A percentile compares a stretch with the other conserved stretches of the same genome.
Evolutionary conservation across 2,797 vertebrate genomes (phyloP).

Genomic region (Gallinago stenura): DNA sequence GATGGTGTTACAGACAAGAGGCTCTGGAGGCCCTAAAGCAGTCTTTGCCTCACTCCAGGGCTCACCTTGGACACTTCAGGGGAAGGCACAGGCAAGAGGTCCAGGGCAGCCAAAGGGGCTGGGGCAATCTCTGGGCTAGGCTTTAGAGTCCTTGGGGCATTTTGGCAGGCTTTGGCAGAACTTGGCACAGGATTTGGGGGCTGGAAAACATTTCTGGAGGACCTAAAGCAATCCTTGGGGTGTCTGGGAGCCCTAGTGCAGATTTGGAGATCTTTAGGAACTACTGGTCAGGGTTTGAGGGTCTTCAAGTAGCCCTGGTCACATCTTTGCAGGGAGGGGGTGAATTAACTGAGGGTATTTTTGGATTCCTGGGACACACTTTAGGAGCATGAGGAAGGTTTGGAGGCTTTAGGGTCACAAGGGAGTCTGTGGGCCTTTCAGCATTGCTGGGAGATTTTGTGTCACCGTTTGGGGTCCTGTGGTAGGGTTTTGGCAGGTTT

Average conservation of each 20-base stretch:
- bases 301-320: background rate
- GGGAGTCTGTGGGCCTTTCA: background rate
- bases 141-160: background rate
- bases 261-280: background rate
- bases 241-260: background rate
- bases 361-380: background rate
- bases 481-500: background rate
- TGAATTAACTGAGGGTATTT: background rate
- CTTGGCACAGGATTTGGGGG: background rate
- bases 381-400: background rate
- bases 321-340: no score
- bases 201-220: background rate
- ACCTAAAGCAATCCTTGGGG: background rate
- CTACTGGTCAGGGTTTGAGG: background rate
- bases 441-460: background rate
- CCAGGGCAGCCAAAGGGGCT: background rate
- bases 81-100: background rate
- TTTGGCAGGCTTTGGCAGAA: background rate
- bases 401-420: background rate
- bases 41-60: background rate
- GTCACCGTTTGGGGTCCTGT: background rate
- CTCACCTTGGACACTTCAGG: background rate
- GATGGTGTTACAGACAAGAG: background rate
- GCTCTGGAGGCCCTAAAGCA: background rate
- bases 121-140: background rate